Evolutionary conservation across 2,113 vertebrate species (phyloP).

Genomic region (Lamprotornis superbus): DNA sequence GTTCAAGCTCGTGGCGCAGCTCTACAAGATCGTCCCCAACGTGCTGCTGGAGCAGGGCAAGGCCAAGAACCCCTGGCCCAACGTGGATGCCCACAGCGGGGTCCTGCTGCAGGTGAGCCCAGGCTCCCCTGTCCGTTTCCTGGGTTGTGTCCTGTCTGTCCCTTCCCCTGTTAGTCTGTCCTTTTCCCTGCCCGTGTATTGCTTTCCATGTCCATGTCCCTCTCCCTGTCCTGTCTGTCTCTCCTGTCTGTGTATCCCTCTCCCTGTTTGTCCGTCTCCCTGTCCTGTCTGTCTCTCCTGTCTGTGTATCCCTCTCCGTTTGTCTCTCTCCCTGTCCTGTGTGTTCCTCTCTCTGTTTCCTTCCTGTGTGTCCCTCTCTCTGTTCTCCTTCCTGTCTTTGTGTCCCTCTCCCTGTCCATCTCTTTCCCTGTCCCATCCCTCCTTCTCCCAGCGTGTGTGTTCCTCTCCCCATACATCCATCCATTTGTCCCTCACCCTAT

Average conservation of each 20-base stretch:
- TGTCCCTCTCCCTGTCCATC: not conserved
- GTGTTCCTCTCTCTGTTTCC: not conserved
- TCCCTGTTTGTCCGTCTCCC: not conserved
- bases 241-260: accelerated
- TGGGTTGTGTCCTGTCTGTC: not conserved
- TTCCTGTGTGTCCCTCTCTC: not conserved
- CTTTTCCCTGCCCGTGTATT: accelerated
- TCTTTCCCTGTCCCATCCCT: too few relatives aligned
- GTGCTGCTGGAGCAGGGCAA: constrained; percentile 96
- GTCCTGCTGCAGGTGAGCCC: constrained; percentile 91
- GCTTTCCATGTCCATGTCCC: accelerated
- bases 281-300: not conserved
- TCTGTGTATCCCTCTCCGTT: not conserved
- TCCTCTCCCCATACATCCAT: too few relatives aligned
- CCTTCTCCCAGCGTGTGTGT: too few relatives aligned
- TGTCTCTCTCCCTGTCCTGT: not conserved
- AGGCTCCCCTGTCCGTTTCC: accelerated
- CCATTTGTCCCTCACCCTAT: too few relatives aligned
- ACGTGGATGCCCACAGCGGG: constrained; percentile 96
- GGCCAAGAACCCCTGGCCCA: constrained; percentile 98
- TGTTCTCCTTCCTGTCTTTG: not conserved
- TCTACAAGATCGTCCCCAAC: constrained; percentile 95
- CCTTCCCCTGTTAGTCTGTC: not conserved
- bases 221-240: not conserved
- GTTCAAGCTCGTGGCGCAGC: constrained; percentile 93